Conservation (phyloP, 2,113 vertebrate species). For the Shinisaurus crocodilurus region DNA sequence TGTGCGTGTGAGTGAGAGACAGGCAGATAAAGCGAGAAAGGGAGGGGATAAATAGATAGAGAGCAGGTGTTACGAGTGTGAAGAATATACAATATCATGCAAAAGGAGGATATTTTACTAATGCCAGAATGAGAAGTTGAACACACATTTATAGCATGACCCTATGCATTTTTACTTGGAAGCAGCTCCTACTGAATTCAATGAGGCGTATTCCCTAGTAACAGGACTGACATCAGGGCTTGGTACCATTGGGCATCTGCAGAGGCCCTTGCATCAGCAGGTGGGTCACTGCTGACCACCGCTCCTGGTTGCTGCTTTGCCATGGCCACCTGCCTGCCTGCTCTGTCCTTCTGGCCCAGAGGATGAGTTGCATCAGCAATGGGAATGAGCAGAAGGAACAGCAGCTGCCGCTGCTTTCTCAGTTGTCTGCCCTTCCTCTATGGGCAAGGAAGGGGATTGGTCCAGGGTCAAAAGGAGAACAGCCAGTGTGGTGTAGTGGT, state of each 20-base stretch:
- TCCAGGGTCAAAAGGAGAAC: neutral
- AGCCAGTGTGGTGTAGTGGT: no score
- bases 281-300: neutral
- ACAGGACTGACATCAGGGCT: neutral
- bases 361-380: neutral
- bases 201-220: neutral
- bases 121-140: slow-evolving; percentile 9
- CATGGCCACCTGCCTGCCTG: neutral
- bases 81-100: slow-evolving; percentile 14
- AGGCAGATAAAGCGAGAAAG: neutral
- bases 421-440: neutral
- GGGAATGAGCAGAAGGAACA: neutral
- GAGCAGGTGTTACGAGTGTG: neutral
- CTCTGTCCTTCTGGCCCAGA: neutral
- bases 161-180: neutral
- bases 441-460: neutral
- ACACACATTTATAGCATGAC: neutral
- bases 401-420: no score
- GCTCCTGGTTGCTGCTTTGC: neutral
- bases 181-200: neutral
- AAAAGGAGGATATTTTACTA: slow-evolving; percentile 43
- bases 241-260: neutral
- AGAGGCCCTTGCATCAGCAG: neutral
- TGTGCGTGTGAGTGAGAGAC: neutral
- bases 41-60: neutral